phyloP scores from a whole-genome alignment of 37 sponge, comb jelly and placozoan species.

The Mnemiopsis leidyi region DNA sequence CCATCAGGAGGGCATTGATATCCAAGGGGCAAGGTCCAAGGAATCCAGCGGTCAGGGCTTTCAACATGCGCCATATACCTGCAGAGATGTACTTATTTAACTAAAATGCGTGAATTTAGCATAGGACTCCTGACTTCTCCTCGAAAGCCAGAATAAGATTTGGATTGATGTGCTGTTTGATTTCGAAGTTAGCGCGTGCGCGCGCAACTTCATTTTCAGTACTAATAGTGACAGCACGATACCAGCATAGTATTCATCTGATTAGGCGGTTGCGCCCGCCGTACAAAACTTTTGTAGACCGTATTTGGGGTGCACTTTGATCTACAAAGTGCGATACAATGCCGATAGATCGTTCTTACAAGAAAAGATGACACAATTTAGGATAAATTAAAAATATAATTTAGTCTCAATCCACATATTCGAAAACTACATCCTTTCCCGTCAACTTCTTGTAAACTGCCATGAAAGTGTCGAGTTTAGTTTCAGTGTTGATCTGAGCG shows the following conservation, averaged over 20 bases:
- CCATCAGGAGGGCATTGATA: too few relatives aligned
- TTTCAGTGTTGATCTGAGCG: slow-evolving; percentile 86
- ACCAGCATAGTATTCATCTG: too few relatives aligned
- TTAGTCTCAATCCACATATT: slow-evolving; percentile 68
- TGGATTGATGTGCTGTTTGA: background rate
- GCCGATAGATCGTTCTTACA: too few relatives aligned
- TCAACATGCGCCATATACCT: too few relatives aligned
- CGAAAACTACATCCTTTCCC: slow-evolving; percentile 97
- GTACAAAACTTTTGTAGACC: background rate
- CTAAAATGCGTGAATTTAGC: too few relatives aligned
- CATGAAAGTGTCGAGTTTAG: slow-evolving; percentile 90
- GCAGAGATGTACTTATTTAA: too few relatives aligned
- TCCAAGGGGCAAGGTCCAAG: too few relatives aligned
- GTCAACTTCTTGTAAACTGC: slow-evolving; percentile 94
- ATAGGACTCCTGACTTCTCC: too few relatives aligned
- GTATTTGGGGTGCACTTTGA: too few relatives aligned
- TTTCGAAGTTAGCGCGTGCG: slow-evolving; percentile 22
- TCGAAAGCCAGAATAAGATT: background rate
- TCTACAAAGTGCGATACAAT: too few relatives aligned
- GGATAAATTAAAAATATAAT: slow-evolving; percentile 42
- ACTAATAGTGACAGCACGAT: slow-evolving; percentile 32
- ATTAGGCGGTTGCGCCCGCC: slow-evolving; percentile 57
- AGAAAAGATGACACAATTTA: background rate
- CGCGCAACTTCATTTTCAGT: slow-evolving; percentile 27
- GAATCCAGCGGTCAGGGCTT: too few relatives aligned